A percentile compares a stretch with the other conserved stretches of the same genome.
These are phyloP conservation scores for Dryas iulia DNA, from an alignment of 1,140 invertebrate species.

Conservation along the genomic window DNA sequence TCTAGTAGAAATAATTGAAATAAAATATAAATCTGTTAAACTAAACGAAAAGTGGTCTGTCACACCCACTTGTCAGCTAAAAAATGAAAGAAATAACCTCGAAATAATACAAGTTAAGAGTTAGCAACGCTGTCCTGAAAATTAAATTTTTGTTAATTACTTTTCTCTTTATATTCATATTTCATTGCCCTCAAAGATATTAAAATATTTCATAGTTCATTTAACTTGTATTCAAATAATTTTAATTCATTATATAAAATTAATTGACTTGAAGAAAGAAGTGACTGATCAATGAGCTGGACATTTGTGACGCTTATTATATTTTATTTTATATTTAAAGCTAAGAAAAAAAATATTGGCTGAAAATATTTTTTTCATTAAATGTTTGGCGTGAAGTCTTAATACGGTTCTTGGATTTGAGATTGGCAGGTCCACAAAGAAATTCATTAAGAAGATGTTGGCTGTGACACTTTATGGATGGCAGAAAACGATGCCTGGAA, in stretches of 20 bases:
- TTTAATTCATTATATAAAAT: neutral
- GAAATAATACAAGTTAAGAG: neutral
- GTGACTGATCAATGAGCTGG: neutral
- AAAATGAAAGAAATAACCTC: neutral
- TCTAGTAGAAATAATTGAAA: neutral
- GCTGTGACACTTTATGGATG: constrained; percentile 23
- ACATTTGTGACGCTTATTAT: neutral
- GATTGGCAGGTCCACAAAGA: constrained; percentile 22
- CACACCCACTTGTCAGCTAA: neutral
- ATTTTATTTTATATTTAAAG: neutral
- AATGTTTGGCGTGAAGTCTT: constrained; percentile 5
- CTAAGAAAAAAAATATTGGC: neutral
- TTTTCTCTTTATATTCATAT: neutral
- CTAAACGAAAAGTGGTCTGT: neutral
- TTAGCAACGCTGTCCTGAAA: neutral
- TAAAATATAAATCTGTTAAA: neutral
- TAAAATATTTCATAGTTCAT: constrained; percentile 2
- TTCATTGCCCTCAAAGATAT: neutral
- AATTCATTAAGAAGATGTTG: constrained; percentile 32
- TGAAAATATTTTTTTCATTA: neutral
- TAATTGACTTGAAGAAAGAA: neutral
- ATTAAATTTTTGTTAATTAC: neutral
- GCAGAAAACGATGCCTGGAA: neutral
- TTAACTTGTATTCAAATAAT: neutral
- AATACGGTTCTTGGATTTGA: neutral